phyloP scores from a whole-genome alignment of 1,140 invertebrate genomes.

The Polyergus mexicanus region DNA sequence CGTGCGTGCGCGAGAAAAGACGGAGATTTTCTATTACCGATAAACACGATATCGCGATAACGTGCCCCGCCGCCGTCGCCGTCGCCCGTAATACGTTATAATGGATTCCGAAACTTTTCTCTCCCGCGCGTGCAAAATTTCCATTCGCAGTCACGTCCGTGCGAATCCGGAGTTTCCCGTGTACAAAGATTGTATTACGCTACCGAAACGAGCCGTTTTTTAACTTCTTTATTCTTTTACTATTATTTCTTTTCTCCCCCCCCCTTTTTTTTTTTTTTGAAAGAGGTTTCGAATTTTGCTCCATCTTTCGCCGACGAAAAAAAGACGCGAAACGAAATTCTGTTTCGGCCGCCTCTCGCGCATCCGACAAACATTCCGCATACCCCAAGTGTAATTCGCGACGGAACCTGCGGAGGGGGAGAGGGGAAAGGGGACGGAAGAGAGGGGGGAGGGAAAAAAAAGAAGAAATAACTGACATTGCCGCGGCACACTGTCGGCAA shows the following conservation, averaged over 20 bases:
- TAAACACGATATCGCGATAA: conserved; percentile 36
- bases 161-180: neutral
- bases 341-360: conserved; percentile 51
- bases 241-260: too few relatives aligned
- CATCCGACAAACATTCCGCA: conserved; percentile 52
- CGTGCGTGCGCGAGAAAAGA: conserved; percentile 38
- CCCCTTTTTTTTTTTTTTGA: too few relatives aligned
- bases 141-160: conserved; percentile 26
- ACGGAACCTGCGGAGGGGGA: neutral
- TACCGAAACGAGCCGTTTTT: conserved; percentile 8
- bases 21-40: conserved; percentile 54
- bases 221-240: neutral
- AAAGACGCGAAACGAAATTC: conserved; percentile 40
- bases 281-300: conserved; percentile 16
- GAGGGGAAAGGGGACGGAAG: neutral
- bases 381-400: conserved; percentile 49
- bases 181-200: conserved; percentile 26
- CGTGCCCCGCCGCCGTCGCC: neutral
- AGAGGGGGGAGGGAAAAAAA: neutral
- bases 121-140: conserved; percentile 31
- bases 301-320: neutral
- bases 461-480: conserved; percentile 42
- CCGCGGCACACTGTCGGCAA: conserved; percentile 54
- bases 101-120: conserved; percentile 30
- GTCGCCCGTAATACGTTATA: neutral